Conservation (phyloP, 1,140 invertebrate genomes). For the Elymnias hypermnestra region DNA sequence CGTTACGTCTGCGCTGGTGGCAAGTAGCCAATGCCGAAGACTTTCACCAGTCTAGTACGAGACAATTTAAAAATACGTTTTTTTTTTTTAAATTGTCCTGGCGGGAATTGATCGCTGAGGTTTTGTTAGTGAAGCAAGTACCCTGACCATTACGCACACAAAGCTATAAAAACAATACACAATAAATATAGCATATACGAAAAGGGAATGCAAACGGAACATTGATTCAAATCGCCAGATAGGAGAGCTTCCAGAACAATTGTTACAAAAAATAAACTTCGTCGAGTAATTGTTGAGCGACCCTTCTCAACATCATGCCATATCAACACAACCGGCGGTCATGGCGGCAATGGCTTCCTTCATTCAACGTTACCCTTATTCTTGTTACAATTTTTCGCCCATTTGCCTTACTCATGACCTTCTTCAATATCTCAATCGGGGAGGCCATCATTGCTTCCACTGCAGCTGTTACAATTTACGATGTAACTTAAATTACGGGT, state of each 20-base stretch:
- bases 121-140: too few species aligned
- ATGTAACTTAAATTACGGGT: conserved; percentile 59
- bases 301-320: conserved; percentile 10
- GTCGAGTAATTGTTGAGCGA: conserved; percentile 9
- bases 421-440: conserved; percentile 45
- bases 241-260: conserved; percentile 1
- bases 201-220: too few species aligned
- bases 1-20: too few species aligned
- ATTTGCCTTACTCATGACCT: conserved; percentile 33
- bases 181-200: not conserved
- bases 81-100: too few species aligned
- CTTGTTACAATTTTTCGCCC: conserved; percentile 19
- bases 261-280: not conserved
- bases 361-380: conserved; percentile 9
- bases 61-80: too few species aligned
- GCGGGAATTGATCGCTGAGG: too few species aligned
- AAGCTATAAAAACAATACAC: not conserved
- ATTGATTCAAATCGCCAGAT: conserved; percentile 3
- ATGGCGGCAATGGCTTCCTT: conserved; percentile 2
- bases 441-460: conserved; percentile 50
- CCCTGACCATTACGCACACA: too few species aligned
- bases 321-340: conserved; percentile 4
- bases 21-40: too few species aligned
- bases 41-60: too few species aligned
- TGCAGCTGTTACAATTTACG: conserved; percentile 67